A percentile compares a stretch with the other conserved stretches of the same genome.
These are phyloP conservation scores for Brachyptera risi DNA, from an alignment of 2,888 invertebrate genomes.

Conservation along the genomic window DNA sequence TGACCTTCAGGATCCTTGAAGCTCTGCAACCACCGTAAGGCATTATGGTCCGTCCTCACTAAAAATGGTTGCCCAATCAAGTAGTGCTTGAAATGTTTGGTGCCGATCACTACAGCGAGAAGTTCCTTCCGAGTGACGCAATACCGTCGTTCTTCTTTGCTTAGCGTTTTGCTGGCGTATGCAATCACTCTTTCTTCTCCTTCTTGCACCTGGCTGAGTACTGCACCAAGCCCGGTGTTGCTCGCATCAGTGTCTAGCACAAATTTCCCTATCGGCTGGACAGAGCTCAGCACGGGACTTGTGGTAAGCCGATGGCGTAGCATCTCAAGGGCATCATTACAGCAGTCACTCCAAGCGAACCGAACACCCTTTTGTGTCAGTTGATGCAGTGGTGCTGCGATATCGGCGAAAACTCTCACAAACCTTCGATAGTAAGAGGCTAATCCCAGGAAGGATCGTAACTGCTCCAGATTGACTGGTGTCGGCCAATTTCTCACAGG, in stretches of 20 bases:
- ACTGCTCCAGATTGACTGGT: not conserved
- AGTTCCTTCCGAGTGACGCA: slow-evolving; percentile 24
- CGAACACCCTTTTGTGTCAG: not conserved
- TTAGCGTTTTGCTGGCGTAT: slow-evolving; percentile 21
- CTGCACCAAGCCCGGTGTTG: slow-evolving; percentile 25
- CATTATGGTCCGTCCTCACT: slow-evolving; percentile 23
- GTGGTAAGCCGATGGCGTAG: not conserved
- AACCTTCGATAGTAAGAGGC: slow-evolving; percentile 1
- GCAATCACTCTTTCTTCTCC: slow-evolving; percentile 23
- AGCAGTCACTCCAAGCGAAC: not conserved
- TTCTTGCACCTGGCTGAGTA: slow-evolving; percentile 21
- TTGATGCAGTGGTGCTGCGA: not conserved
- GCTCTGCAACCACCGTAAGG: slow-evolving; percentile 21
- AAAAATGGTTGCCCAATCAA: slow-evolving; percentile 28
- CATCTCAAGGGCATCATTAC: not conserved
- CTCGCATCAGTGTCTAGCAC: slow-evolving; percentile 24
- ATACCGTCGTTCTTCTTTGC: slow-evolving; percentile 13
- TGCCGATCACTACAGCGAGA: slow-evolving; percentile 21
- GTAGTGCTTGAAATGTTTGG: slow-evolving; percentile 24
- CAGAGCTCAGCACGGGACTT: not conserved
- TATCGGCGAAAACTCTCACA: not conserved
- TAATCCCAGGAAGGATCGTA: not conserved
- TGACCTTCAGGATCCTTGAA: not conserved
- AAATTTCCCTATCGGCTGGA: not conserved
- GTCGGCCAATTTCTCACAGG: not conserved